Conservation (phyloP, 1,140 invertebrate genomes). For the Trinorchestia longiramus region DNA sequence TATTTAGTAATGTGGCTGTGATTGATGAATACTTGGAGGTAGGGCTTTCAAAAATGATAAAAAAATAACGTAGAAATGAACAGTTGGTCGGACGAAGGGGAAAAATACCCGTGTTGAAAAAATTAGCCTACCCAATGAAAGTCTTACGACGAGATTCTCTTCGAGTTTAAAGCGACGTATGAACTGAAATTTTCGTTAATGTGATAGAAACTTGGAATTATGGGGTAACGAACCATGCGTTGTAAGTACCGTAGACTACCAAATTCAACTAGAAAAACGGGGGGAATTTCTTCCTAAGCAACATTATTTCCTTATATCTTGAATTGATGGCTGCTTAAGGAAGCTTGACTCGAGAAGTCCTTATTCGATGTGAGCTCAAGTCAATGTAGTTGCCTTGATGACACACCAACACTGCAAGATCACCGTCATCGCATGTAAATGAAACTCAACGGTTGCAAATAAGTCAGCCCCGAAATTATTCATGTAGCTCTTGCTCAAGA, state of each 20-base stretch:
- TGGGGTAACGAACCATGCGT: not conserved
- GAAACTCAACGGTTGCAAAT: no score
- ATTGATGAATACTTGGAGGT: not conserved
- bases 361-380: not conserved
- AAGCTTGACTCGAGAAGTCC: not conserved
- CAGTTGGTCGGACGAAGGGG: not conserved
- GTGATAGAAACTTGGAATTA: not conserved
- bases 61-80: not conserved
- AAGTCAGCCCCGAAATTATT: no score
- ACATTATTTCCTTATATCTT: not conserved
- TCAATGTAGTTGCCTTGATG: not conserved
- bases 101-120: not conserved
- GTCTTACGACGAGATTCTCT: not conserved
- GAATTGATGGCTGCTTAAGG: not conserved
- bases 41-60: not conserved
- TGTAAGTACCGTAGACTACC: not conserved
- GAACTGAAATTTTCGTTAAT: not conserved
- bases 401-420: not conserved
- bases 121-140: not conserved
- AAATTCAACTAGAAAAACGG: not conserved
- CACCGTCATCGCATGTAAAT: not conserved
- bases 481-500: no score
- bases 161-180: not conserved
- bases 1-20: conserved; percentile 17
- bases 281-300: not conserved